phyloP scores from a whole-genome alignment of 1,140 invertebrate species.

The Neoseiulus cucumeris region DNA sequence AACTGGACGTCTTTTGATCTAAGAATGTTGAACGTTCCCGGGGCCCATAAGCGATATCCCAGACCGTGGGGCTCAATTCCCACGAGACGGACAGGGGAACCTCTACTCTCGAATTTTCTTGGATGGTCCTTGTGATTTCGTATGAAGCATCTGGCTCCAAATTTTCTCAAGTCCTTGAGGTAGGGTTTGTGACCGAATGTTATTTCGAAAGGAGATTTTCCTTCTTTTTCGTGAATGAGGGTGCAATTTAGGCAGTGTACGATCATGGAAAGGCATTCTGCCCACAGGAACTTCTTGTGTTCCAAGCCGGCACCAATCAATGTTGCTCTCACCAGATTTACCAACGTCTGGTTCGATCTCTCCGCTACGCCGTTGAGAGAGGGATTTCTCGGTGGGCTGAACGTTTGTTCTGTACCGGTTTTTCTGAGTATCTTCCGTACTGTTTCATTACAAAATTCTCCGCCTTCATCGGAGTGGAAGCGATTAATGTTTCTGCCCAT shows the following conservation, averaged over 20 bases:
- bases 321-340: conserved; percentile 14
- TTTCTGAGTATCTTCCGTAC: too few relatives aligned
- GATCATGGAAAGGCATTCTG: background rate
- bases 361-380: conserved; percentile 1
- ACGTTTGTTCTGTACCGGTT: too few relatives aligned
- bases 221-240: background rate
- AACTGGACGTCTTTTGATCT: background rate
- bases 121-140: background rate
- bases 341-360: conserved; percentile 11
- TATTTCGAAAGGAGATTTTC: background rate
- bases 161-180: background rate
- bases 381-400: too few relatives aligned
- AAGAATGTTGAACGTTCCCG: background rate
- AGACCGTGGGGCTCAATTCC: background rate
- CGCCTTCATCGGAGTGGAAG: too few relatives aligned
- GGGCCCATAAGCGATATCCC: background rate
- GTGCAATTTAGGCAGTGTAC: background rate
- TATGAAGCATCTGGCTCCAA: background rate
- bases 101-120: too few relatives aligned
- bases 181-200: background rate
- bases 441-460: too few relatives aligned
- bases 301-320: background rate
- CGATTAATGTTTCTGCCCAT: too few relatives aligned
- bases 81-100: background rate
- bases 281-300: conserved; percentile 12